Base-by-base conservation (phyloP, 2,113 vertebrate genomes). In the Psittacula cyanocephala region DNA sequence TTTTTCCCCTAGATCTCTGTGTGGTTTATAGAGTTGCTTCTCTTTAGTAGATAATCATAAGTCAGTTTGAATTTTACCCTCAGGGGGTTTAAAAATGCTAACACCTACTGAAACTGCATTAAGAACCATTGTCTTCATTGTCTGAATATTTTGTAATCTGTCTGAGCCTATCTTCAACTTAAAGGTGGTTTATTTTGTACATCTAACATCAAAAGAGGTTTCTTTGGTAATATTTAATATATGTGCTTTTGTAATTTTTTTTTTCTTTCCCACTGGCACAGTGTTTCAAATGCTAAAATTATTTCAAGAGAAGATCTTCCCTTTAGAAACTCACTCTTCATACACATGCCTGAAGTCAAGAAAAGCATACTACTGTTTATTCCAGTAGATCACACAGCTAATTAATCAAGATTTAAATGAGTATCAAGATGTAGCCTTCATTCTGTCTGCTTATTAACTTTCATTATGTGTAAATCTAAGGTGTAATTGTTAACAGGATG, bases 391-490 rank as follows among this genome's bases (percentile, higher is more conserved):
- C 93, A 95, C 81, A 91, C 85, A 86, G 86, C 55, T 93, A 97
- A 97, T 98, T 98, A 98, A 98, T 98, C 97, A 98, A 97, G 95
- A 96, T 97, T 95, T 86, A 96, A 98, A 95, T 94, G 94, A 97
- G 75, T 95, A 97, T 97, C 97, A 94, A 97, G 97, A 96, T 95
- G 89, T 94, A 94, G 88, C 94, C 86, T 98, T 98, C 98, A 97
- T 98, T 97, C 92, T 97, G 91, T 97, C 96, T 98, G 97, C 97
- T 98, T 98, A 98, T 98, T 98, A 98, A 97, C 97, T 98, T 98
- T 97, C 96, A 98, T 98, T 98, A 98, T 96, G 96, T 95, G 97
- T 96, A 96, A 96, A 97, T 96, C 94, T 94, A 97, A 97, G 91
- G 95, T 97, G 97, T 97, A 98, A 98, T 98, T 98, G 97, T 98